These are phyloP conservation scores for Gavia stellata DNA, from an alignment of 2,113 vertebrate genomes.

Conservation along the genomic window DNA sequence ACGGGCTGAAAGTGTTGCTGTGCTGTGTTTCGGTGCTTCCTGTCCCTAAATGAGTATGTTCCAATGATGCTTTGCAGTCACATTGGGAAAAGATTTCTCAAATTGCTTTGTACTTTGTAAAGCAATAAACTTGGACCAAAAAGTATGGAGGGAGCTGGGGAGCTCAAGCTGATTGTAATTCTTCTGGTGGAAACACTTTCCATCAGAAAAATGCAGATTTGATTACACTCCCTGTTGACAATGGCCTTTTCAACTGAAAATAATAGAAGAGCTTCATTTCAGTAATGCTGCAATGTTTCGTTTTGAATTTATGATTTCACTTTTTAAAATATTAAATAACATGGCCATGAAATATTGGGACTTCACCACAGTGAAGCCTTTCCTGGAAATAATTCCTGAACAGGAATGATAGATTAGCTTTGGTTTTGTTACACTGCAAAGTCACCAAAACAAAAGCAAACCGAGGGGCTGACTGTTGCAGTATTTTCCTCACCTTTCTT, in stretches of 20 bases:
- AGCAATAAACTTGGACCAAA: not conserved
- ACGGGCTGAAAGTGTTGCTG: not conserved
- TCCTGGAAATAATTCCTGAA: not conserved
- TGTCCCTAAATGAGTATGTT: not conserved
- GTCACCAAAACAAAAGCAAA: not conserved
- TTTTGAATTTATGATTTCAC: not conserved
- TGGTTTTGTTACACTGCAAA: not conserved
- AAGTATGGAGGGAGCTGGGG: not conserved
- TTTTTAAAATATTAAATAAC: not conserved
- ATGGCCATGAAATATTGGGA: not conserved
- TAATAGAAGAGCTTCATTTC: not conserved
- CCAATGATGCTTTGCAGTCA: not conserved
- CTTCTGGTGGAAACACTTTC: not conserved
- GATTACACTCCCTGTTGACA: constrained; percentile 16
- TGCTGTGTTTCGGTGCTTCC: not conserved
- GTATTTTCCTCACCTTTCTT: not conserved
- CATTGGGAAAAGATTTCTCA: not conserved
- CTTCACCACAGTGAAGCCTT: not conserved
- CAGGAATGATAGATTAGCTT: not conserved
- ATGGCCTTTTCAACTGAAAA: not conserved
- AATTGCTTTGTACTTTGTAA: not conserved
- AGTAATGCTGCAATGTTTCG: not conserved
- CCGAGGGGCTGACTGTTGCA: not conserved
- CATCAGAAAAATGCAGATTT: not conserved
- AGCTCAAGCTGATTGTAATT: not conserved